Conservation (phyloP, 1,140 invertebrate species). For the Rhizoglyphus robini region DNA sequence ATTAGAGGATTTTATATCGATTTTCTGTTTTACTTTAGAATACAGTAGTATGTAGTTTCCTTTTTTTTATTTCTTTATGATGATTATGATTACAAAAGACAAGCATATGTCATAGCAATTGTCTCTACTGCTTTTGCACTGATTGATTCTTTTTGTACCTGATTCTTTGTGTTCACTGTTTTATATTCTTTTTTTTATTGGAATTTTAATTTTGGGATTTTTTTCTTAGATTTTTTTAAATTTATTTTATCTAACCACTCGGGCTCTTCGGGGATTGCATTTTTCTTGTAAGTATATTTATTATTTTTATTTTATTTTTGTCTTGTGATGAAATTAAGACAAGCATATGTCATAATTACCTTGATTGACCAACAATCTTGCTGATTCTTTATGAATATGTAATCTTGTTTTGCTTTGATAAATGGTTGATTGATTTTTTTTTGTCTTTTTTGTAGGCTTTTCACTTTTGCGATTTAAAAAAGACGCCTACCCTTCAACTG, state of each 20-base stretch:
- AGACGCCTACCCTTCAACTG: not conserved
- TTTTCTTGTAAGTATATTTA: not conserved
- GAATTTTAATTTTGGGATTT: not conserved
- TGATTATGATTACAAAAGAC: too few relatives aligned
- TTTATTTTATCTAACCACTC: not conserved
- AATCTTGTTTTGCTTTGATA: not conserved
- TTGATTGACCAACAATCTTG: not conserved
- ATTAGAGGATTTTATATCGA: not conserved
- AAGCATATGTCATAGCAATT: not conserved
- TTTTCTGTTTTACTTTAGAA: not conserved
- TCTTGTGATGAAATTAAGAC: not conserved
- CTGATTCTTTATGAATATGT: not conserved
- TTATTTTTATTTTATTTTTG: not conserved
- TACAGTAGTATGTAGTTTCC: not conserved
- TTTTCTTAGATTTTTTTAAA: not conserved
- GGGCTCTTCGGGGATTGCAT: not conserved
- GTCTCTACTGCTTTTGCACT: not conserved
- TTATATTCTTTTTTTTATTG: not conserved
- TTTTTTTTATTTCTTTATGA: too few relatives aligned
- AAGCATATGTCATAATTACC: not conserved
- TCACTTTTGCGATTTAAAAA: too few relatives aligned
- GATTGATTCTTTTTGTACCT: not conserved
- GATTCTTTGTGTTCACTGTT: not conserved
- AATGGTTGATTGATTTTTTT: too few relatives aligned
- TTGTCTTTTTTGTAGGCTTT: too few relatives aligned